Conservation (phyloP, 92 coral and sea anemone genomes). For the Umimayanthus kanabou region DNA sequence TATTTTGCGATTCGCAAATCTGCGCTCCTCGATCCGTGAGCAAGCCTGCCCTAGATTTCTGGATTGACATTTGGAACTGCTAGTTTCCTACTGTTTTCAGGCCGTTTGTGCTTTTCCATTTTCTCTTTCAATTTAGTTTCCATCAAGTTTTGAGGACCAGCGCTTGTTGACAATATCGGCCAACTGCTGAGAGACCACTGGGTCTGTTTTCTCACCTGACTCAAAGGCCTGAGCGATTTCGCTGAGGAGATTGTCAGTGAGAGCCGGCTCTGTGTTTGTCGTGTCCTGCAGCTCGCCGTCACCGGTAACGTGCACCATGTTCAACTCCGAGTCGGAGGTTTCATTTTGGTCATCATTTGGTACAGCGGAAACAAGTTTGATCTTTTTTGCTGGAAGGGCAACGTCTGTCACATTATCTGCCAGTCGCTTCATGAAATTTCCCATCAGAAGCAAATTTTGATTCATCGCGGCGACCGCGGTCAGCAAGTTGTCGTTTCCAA, state of each 20-base stretch:
- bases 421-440: background rate
- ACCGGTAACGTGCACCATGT: background rate
- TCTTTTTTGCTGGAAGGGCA: constrained; percentile 6
- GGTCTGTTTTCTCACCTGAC: constrained; percentile 28
- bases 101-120: constrained; percentile 14
- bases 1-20: constrained; percentile 34
- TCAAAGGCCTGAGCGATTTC: constrained; percentile 48
- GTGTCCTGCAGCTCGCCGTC: constrained; percentile 8
- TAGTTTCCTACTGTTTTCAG: constrained; percentile 1
- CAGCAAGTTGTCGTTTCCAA: background rate
- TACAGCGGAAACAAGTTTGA: background rate
- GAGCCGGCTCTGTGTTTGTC: background rate
- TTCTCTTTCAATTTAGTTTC: constrained; percentile 41
- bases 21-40: constrained; percentile 28
- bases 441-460: background rate
- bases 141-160: constrained; percentile 47
- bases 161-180: constrained; percentile 52
- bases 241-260: constrained; percentile 24
- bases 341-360: background rate
- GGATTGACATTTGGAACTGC: constrained; percentile 29
- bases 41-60: constrained; percentile 29
- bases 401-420: constrained; percentile 12
- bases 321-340: constrained; percentile 44
- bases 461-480: background rate
- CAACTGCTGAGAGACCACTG: constrained; percentile 33